Evolutionary conservation across 2,797 vertebrate species (phyloP), one percentile per base, ranked within the genome.

Genomic region (Lates japonicus): DNA sequence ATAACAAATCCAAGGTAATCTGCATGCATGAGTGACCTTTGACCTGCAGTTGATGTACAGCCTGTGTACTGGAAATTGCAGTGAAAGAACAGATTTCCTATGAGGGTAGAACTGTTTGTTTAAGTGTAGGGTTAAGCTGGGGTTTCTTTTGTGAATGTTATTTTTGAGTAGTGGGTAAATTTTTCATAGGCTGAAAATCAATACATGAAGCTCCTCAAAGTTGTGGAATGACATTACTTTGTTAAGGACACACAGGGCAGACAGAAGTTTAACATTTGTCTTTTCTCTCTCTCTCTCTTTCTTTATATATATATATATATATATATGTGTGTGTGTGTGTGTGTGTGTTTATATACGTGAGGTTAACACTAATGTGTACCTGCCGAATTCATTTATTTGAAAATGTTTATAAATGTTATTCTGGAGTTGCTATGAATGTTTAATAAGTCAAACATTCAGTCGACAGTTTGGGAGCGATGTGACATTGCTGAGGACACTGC

Each of bases 161-260:
- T 19, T 63, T 74, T 42, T 61, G 33, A 60, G 29, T 9, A 41
- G 6, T 13, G 11, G 0, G 9, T 39, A n/a, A 19, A 72, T 73
- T 37, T 75, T 70, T 66, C 54, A 70, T 63, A 20, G 59, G 35
- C 25, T 54, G 14, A 46, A 70, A 74, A 37, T 73, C 44, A 72
- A 65, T 55, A 16, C 48, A 61, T 10, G 49, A 20, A 71, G 31
- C 52, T 69, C 22, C 49, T 37, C 25, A 55, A 78, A 29, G 63
- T 41, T 39, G 48, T n/a, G 42, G 19, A 12, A 35, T 35, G 37
- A 65, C 10, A 9, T 29, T 39, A 67, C 29, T 66, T 52, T 41
- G 37, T 17, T 5, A 17, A 42, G 4, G 41, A 42, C 41, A 42
- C 41, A 42, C 3, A 44, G 14, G 4, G 16, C 16, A 17, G 42